Conservation (phyloP, 2,797 vertebrate species). For the Acestrorhynchus altus region DNA sequence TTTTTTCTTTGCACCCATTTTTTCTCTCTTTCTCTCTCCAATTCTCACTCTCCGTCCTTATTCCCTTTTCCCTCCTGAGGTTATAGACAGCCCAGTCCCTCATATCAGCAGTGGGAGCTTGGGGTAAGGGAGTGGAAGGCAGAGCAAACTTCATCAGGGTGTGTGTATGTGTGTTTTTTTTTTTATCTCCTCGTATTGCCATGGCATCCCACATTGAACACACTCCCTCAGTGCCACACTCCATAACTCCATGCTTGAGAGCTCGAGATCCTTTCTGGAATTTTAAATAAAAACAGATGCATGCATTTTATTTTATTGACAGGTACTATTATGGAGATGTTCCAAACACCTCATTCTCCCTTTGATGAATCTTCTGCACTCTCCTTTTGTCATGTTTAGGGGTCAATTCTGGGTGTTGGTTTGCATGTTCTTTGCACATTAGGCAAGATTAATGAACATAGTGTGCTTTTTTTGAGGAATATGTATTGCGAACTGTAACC, state of each 20-base stretch:
- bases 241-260: slow-evolving; percentile 59
- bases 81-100: slow-evolving; percentile 40
- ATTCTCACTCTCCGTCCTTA: background rate
- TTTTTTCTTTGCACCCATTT: too few relatives aligned
- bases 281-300: slow-evolving; percentile 72
- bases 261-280: slow-evolving; percentile 64
- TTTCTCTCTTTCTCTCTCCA: background rate
- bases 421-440: slow-evolving; percentile 54
- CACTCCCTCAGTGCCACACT: slow-evolving; percentile 72
- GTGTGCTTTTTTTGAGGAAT: background rate
- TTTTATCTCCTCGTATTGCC: slow-evolving; percentile 51
- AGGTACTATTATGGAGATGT: slow-evolving; percentile 69
- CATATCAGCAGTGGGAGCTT: slow-evolving; percentile 33
- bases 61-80: slow-evolving; percentile 21
- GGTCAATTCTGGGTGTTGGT: slow-evolving; percentile 42
- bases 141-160: slow-evolving; percentile 64
- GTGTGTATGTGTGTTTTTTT: slow-evolving; percentile 58
- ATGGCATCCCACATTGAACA: slow-evolving; percentile 63
- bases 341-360: slow-evolving; percentile 59
- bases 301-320: slow-evolving; percentile 72
- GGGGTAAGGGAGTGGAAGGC: slow-evolving; percentile 29
- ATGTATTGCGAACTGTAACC: slow-evolving; percentile 51
- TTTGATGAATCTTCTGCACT: slow-evolving; percentile 56
- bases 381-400: slow-evolving; percentile 61
- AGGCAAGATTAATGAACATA: slow-evolving; percentile 39